Evolutionary conservation across 2,113 vertebrate species (phyloP).

Genomic region (Rana temporaria): DNA sequence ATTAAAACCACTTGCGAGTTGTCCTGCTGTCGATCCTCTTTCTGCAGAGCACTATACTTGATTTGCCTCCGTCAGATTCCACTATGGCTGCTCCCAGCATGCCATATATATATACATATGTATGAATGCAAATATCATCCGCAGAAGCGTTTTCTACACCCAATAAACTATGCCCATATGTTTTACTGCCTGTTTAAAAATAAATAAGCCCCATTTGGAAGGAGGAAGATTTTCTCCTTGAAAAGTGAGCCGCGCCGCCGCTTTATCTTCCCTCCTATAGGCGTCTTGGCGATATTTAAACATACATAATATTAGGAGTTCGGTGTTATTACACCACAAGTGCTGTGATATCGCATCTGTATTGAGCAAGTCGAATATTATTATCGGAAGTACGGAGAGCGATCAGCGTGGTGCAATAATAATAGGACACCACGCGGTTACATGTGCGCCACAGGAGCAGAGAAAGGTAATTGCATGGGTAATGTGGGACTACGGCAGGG

Average conservation of each 20-base stretch:
- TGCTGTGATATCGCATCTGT: background rate
- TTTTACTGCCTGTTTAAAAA: conserved; percentile 19
- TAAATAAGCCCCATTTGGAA: conserved; percentile 11
- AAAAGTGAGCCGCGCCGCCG: background rate
- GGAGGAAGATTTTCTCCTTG: background rate
- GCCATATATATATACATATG: background rate
- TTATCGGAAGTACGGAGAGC: background rate
- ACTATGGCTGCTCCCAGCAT: conserved; percentile 8
- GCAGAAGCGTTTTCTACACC: background rate
- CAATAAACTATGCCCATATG: conserved; percentile 21
- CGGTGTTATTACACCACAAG: conserved; percentile 9
- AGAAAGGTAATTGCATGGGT: conserved; percentile 13
- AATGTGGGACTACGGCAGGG: conserved; percentile 30
- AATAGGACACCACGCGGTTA: background rate
- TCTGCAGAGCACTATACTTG: background rate
- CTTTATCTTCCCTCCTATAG: too few species aligned
- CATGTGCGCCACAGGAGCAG: conserved; percentile 3
- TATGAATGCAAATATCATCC: conserved; percentile 10
- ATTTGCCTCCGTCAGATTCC: background rate
- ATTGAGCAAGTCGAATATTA: conserved; percentile 6
- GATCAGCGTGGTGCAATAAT: conserved; percentile 21
- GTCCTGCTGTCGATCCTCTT: too few species aligned
- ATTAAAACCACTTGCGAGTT: too few species aligned
- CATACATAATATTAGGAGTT: conserved; percentile 11
- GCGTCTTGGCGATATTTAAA: conserved; percentile 1